Evolutionary conservation across 2,113 vertebrate species (phyloP).

Genomic region (Phylloscopus trochiloides): DNA sequence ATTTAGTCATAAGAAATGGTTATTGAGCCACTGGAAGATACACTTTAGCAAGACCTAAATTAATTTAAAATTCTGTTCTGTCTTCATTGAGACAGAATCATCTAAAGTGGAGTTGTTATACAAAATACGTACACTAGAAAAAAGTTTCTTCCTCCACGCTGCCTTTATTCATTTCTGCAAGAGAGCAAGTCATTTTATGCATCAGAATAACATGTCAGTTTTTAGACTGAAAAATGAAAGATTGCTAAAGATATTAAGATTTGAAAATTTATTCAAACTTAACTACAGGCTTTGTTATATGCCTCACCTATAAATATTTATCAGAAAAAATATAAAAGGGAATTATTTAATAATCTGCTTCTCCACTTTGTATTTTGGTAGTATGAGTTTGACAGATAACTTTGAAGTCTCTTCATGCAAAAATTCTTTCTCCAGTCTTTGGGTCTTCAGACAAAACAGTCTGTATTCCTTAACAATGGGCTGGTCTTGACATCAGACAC

Average conservation of each 20-base stretch:
- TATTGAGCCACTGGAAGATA: not conserved
- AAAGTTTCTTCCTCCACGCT: not conserved
- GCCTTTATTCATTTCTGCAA: not conserved
- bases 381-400: not conserved
- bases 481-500: not conserved
- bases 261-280: constrained; percentile 4
- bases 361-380: not conserved
- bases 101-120: not conserved
- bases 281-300: not conserved
- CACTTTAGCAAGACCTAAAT: not conserved
- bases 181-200: not conserved
- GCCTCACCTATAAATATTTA: constrained; percentile 39
- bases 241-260: not conserved
- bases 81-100: not conserved
- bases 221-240: not conserved
- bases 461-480: not conserved
- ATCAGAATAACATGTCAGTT: not conserved
- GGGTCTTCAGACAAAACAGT: not conserved
- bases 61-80: not conserved
- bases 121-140: not conserved
- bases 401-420: constrained; percentile 14
- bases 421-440: not conserved
- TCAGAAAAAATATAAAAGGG: constrained; percentile 33
- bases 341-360: constrained; percentile 43
- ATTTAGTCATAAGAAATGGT: not conserved